Evolutionary conservation across 2,797 vertebrate genomes (phyloP).

Genomic region (Cyprinella venusta): DNA sequence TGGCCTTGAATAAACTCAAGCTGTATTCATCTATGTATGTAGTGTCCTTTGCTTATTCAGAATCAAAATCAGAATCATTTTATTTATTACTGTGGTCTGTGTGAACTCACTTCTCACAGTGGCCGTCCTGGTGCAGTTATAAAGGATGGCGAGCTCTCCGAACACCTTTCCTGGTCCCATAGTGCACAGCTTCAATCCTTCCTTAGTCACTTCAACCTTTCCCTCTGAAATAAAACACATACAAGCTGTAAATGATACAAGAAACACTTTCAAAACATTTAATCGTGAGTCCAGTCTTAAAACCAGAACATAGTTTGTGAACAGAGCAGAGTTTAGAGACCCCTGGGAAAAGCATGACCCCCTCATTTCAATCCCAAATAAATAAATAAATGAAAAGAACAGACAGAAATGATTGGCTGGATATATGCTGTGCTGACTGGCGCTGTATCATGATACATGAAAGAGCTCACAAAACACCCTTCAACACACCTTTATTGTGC

Average conservation of each 20-base stretch:
- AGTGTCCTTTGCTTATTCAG: not conserved
- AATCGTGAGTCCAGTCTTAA: not conserved
- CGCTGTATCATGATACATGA: not conserved
- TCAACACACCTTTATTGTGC: conserved; percentile 10
- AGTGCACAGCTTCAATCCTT: conserved; percentile 92
- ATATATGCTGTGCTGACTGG: not conserved
- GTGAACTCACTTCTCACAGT: conserved; percentile 94
- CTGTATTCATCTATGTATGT: not conserved
- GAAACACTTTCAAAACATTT: not conserved
- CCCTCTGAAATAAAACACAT: conserved; percentile 81
- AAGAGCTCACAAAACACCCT: not conserved
- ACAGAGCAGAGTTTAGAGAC: not conserved
- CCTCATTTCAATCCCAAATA: not conserved
- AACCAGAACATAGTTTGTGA: not conserved
- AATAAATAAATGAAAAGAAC: not conserved
- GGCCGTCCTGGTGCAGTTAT: conserved; percentile 96
- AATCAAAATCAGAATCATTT: not conserved
- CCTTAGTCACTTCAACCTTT: conserved; percentile 96
- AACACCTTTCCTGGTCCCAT: conserved; percentile 98
- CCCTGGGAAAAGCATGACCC: not conserved
- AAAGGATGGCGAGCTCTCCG: conserved; percentile 95
- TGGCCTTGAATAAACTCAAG: not conserved
- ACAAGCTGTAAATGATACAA: not conserved
- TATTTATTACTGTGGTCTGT: conserved; percentile 50
- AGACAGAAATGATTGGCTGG: not conserved